Base-by-base conservation (phyloP, 1,140 invertebrate genomes). In the Trachymyrmex septentrionalis region DNA sequence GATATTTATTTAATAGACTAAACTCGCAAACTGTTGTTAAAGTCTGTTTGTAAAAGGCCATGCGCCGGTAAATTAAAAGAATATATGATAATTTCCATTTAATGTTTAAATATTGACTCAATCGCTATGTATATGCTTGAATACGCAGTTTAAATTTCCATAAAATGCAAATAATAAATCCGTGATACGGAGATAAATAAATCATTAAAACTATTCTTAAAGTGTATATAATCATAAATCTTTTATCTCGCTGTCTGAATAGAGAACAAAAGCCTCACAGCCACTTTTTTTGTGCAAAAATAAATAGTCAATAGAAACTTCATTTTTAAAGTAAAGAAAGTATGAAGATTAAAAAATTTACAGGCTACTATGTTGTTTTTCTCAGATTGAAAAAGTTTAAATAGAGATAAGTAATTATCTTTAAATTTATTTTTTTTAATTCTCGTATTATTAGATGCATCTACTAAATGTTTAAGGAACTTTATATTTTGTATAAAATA, bases 1-100 rank as follows among this genome's bases (percentile, higher is more conserved):
- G 16, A 69, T 69, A 38, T 69, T 44, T 69, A 38, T 57, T 80
- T 69, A 14, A 44, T 24, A 14, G 57, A 69, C 7, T 67, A 67
- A 67, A 55, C 27, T 24, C n/a, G 27, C 14, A 14, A 53, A 14
- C 38, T 38, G 34, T 9, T 38, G 34, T 38, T 7, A 38, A 38
- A 38, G 34, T 81, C 16, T 81, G 14, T 67, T 27, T 38, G 6
- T 24, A 19, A 19, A 66, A 66, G n/a, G 14, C 67, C 63, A 55
- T 38, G 16, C 57, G 14, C 2, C 34, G 38, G 0, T 78, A 10
- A 34, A 85, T 44, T 6, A 86, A 64, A 16, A 71, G 1, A 87
- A 87, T 82, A 3, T 7, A 14, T 1, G 88, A 87, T 87, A 87
- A 90, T 73, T 73, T 76, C 16, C 53, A 85, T 50, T 66, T 34